These are phyloP conservation scores for Oncopeltus fasciatus DNA, from an alignment of 1,140 invertebrate genomes.

Conservation along the genomic window DNA sequence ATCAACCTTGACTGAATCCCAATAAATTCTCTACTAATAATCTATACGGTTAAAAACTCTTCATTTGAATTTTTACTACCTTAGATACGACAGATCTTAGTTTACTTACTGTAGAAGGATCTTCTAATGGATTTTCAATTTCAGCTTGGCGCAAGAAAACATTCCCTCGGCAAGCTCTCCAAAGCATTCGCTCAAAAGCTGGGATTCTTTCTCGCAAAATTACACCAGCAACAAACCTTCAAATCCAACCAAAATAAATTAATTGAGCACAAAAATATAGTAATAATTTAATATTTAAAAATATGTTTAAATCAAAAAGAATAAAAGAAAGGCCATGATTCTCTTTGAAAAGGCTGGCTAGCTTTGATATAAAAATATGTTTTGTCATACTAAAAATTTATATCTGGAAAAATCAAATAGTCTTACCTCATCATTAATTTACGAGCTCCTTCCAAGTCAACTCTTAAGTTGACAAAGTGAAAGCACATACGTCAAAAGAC, in stretches of 20 bases:
- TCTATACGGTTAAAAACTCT: too few relatives aligned
- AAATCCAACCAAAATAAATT: too few relatives aligned
- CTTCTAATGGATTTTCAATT: constrained; percentile 83
- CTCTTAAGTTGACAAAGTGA: constrained; percentile 13
- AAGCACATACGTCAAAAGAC: constrained; percentile 11
- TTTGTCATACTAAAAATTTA: neutral
- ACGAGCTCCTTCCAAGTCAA: constrained; percentile 20
- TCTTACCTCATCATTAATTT: constrained; percentile 24
- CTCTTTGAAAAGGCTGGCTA: neutral
- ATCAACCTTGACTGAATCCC: too few relatives aligned
- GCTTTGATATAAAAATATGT: neutral
- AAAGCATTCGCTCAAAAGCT: constrained; percentile 94
- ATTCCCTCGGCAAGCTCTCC: constrained; percentile 89
- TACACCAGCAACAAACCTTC: constrained; percentile 78
- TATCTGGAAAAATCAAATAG: neutral
- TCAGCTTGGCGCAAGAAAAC: constrained; percentile 86
- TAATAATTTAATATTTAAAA: too few relatives aligned
- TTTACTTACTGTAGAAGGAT: constrained; percentile 77
- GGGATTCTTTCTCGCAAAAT: constrained; percentile 83
- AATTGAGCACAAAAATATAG: too few relatives aligned
- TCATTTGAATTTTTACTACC: neutral
- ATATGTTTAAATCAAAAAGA: too few relatives aligned
- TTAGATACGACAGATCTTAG: neutral
- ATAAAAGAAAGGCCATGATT: constrained; percentile 2
- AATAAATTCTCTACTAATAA: too few relatives aligned